Conservation (phyloP, 37 sponge, comb jelly and placozoan genomes). For the Mnemiopsis leidyi region DNA sequence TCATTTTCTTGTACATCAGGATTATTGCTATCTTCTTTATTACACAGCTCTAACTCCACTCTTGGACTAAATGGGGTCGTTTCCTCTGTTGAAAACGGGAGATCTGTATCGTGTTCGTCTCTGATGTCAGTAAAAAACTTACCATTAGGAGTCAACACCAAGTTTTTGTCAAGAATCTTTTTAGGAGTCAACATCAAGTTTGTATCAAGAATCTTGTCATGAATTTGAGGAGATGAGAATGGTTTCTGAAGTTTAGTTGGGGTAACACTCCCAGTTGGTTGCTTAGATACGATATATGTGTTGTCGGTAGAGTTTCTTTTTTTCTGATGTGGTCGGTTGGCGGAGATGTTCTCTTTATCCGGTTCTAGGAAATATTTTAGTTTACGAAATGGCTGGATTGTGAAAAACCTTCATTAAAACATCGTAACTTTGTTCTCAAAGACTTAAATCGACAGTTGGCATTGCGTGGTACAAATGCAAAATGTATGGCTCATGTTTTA, state of each 20-base stretch:
- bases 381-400: too few relatives aligned
- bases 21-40: neutral
- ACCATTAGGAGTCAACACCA: neutral
- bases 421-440: too few relatives aligned
- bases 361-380: neutral
- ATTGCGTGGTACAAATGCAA: too few relatives aligned
- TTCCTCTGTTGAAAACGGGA: neutral
- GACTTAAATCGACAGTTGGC: too few relatives aligned
- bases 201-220: neutral
- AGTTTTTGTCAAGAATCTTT: neutral
- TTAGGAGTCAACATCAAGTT: neutral
- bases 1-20: neutral
- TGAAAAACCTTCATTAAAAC: too few relatives aligned
- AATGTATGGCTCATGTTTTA: too few relatives aligned
- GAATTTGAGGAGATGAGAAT: neutral
- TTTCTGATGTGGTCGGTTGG: neutral
- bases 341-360: neutral
- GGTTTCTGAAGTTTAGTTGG: too few relatives aligned
- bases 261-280: too few relatives aligned
- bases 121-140: neutral
- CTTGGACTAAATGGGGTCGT: neutral
- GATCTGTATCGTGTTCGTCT: neutral
- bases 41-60: neutral
- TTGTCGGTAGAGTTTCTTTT: neutral
- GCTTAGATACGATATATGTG: neutral